A percentile compares a stretch with the other conserved stretches of the same genome.
phyloP scores from a whole-genome alignment of 2,113 vertebrate species.

The Psephotus haematonotus region DNA sequence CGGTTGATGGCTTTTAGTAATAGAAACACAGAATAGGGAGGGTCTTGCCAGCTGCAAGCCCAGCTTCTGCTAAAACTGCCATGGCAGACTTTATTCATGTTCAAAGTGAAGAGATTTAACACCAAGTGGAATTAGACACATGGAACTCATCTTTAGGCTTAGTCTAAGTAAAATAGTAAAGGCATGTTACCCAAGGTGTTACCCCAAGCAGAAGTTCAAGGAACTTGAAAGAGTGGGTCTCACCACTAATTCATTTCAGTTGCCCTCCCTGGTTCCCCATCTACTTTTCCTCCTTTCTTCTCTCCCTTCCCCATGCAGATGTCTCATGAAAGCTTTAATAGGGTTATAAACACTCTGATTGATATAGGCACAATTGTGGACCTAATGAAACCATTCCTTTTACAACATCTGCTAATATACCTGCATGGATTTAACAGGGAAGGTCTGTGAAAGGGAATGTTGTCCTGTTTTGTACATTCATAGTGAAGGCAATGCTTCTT shows the following conservation, averaged over 20 bases:
- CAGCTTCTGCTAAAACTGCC: background rate
- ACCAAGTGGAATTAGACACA: background rate
- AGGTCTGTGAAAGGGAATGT: background rate
- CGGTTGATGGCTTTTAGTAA: background rate
- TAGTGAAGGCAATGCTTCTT: background rate
- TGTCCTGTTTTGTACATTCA: background rate
- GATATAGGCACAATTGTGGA: background rate
- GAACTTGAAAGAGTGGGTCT: background rate
- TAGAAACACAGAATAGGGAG: background rate
- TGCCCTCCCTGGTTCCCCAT: background rate
- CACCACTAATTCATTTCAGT: background rate
- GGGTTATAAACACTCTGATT: background rate
- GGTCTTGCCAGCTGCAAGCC: background rate
- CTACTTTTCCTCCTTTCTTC: background rate
- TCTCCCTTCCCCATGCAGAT: background rate
- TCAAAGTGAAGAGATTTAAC: background rate
- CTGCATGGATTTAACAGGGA: background rate
- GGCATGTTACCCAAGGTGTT: background rate
- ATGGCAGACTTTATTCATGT: background rate
- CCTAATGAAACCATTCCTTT: background rate
- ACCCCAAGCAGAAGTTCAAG: background rate
- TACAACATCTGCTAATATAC: background rate
- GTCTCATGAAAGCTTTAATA: background rate
- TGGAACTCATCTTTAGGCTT: background rate
- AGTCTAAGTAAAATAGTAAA: background rate